Conservation (phyloP, 2,888 invertebrate species). For the Heteropelma amictum region DNA sequence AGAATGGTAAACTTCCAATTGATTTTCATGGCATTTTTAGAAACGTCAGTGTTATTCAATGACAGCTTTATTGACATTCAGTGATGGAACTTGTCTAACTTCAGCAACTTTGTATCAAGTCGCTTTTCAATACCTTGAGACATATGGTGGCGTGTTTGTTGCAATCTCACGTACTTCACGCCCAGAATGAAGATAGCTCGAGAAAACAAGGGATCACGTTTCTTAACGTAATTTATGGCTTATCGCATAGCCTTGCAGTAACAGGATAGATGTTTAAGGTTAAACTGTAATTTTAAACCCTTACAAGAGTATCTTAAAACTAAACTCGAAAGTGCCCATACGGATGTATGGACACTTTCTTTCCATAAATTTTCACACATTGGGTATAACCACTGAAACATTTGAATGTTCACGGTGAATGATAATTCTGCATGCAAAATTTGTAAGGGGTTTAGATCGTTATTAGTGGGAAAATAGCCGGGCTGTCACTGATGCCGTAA, state of each 20-base stretch:
- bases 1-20: constrained; percentile 2
- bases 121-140: too few relatives aligned
- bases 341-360: not conserved
- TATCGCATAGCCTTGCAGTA: not conserved
- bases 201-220: too few relatives aligned
- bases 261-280: not conserved
- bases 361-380: constrained; percentile 20
- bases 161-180: too few relatives aligned
- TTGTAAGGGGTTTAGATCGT: constrained; percentile 16
- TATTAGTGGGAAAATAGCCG: constrained; percentile 4
- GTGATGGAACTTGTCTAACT: too few relatives aligned
- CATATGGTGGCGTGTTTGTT: too few relatives aligned
- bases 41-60: not conserved
- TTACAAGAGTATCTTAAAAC: not conserved
- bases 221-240: not conserved
- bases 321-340: not conserved
- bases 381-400: not conserved
- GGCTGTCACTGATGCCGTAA: constrained; percentile 27
- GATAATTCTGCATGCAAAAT: not conserved
- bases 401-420: constrained; percentile 1
- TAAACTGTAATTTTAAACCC: not conserved
- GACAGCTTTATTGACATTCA: not conserved
- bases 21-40: not conserved
- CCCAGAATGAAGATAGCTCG: too few relatives aligned
- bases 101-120: too few relatives aligned